Evolutionary conservation across 2,888 invertebrate species (phyloP), one percentile per base, ranked within the genome.

Genomic region (Prosopocoilus inquinatus): DNA sequence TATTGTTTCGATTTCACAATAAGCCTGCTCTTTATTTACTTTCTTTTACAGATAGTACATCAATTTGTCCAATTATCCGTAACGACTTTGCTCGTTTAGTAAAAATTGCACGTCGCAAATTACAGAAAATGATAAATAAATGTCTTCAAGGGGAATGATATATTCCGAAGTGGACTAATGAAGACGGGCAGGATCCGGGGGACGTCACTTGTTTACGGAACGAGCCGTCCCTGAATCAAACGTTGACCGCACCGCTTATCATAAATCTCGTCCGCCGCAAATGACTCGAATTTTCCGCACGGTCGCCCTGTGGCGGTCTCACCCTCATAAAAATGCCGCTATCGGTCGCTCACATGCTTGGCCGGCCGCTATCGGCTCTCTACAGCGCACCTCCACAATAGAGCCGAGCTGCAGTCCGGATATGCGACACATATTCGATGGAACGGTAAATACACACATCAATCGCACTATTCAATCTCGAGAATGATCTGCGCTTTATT

Each of bases 241-340:
- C 16, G 41, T 41, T 11, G 12, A 41, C 41, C 41, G 41, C 9
- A 11, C 13, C 41, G 41, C 41, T 41, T 41, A 41, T 41, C 41
- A 41, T 41, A 41, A 41, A 41, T 11, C 41, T 41, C 41, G 11
- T 41, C 9, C 41, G 41, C 41, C 41, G 41, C 41, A 41, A 41
- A 41, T 41, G 41, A 41, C n/a, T 41, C 41, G 41, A 41, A 41
- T 41, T 41, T 41, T 41, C 41, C 41, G 16, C 41, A 16, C 41
- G 41, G 41, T 41, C 41, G 12, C 41, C 41, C 41, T 41, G 12
- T 15, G 41, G 41, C 41, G 16, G 38, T 15, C 15, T 41, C 41
- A 41, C 41, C 41, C 41, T 41, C 41, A 41, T 41, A 41, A 41
- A 41, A 41, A 41, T 41, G 13, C 41, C 16, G 41, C 41, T 41